Base-by-base conservation (phyloP, 2,113 vertebrate species). In the Pao palembangensis region DNA sequence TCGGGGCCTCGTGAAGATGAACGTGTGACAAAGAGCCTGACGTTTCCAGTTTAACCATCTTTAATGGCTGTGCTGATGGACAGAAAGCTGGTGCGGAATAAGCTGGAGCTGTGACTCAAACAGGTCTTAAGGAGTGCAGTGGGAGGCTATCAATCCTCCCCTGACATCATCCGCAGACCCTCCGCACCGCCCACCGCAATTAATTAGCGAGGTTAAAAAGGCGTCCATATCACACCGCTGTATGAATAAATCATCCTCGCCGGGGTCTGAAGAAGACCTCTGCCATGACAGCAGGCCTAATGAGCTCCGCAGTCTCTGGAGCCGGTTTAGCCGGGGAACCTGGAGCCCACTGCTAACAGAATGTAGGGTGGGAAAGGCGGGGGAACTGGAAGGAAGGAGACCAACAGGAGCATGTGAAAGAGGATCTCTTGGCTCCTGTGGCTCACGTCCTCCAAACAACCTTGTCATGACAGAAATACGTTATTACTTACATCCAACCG, bases 191-290 rank as follows among this genome's bases (percentile, higher is more conserved):
- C 34, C 34, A 38, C 34, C 34, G 8, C 34, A 83, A 88, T 90
- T 65, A 83, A 87, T 90, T 76, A 87, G 51, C 52, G 3, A 41
- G 66, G 68, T 75, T 73, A 76, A 83, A 62, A 77, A 78, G 71
- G 54, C 79, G 61, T 73, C 69, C 68, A 56, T 61, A 79, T 75
- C 69, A 72, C 66, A 68, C 52, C 63, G 59, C 53, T 21, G 17
- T 69, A 83, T 83, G 73, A 87, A 83, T 82, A 80, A 83, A 81
- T 84, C 77, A 69, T 73, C 59, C 41, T 67, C 64, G 61, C 72
- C 69, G 69, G 55, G 34, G 68, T 23, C 62, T 13, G 54, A 64
- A 63, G 66, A 76, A 59, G 66, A 76, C 78, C 72, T 71, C 58
- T 68, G 75, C 76, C 44, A 69, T 49, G 23, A 25, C 8, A 16